A percentile compares a stretch with the other conserved stretches of the same genome.
These are phyloP conservation scores for Datnioides undecimradiatus DNA, from an alignment of 2,113 vertebrate genomes.

Conservation along the genomic window DNA sequence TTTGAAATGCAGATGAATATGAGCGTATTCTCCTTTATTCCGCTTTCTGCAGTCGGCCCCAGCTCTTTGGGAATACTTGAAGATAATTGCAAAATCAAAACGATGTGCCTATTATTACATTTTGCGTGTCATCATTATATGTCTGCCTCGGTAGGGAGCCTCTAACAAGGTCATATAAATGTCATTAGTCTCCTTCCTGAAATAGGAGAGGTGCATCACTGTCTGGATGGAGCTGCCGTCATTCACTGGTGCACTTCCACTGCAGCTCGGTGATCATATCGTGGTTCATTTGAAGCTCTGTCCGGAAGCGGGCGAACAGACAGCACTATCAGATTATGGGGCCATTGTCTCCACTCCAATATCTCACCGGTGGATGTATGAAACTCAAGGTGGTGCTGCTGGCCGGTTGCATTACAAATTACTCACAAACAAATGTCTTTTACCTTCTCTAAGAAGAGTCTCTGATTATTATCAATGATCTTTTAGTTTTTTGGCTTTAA, in stretches of 20 bases:
- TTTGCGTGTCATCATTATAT: slow-evolving; percentile 18
- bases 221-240: slow-evolving; percentile 42
- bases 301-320: slow-evolving; percentile 64
- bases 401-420: neutral
- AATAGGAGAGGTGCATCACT: slow-evolving; percentile 63
- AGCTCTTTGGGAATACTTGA: slow-evolving; percentile 28
- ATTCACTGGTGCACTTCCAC: slow-evolving; percentile 40
- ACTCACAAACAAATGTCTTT: neutral
- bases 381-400: slow-evolving; percentile 36
- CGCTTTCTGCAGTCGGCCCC: slow-evolving; percentile 11
- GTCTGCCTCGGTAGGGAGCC: slow-evolving; percentile 11
- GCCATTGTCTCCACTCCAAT: slow-evolving; percentile 45
- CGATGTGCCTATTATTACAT: neutral
- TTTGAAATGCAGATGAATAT: slow-evolving; percentile 54
- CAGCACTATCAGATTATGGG: slow-evolving; percentile 64
- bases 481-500: neutral
- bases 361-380: neutral
- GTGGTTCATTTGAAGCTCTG: slow-evolving; percentile 55
- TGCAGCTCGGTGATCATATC: slow-evolving; percentile 64
- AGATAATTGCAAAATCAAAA: slow-evolving; percentile 10
- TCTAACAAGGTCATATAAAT: slow-evolving; percentile 65
- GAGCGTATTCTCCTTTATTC: slow-evolving; percentile 10
- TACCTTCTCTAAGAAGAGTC: neutral
- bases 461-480: neutral
- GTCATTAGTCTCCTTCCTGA: slow-evolving; percentile 71